Evolutionary conservation across 2,888 invertebrate genomes (phyloP).

Genomic region (Acleris cristana): DNA sequence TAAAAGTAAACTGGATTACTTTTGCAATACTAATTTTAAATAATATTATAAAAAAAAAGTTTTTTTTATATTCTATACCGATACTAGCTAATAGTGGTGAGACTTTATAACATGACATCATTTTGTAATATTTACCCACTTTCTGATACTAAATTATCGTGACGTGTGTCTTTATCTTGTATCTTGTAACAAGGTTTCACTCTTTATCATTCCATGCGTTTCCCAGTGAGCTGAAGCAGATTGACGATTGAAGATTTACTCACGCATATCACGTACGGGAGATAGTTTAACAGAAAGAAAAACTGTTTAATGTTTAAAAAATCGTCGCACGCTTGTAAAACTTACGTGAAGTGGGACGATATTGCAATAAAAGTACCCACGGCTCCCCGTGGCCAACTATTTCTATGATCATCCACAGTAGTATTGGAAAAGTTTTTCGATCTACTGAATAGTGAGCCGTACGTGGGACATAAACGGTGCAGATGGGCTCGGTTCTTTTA

Average conservation of each 20-base stretch:
- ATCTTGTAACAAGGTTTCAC: too few species aligned
- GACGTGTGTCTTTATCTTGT: too few species aligned
- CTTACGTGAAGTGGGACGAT: slow-evolving; percentile 44
- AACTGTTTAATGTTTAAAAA: slow-evolving; percentile 21
- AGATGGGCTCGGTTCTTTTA: slow-evolving; percentile 68
- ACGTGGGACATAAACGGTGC: slow-evolving; percentile 74
- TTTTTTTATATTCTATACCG: too few species aligned
- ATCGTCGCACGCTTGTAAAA: slow-evolving; percentile 40
- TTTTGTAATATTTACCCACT: too few species aligned
- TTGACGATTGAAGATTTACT: too few species aligned
- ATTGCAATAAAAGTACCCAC: slow-evolving; percentile 68
- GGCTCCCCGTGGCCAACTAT: slow-evolving; percentile 64
- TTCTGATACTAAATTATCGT: too few species aligned
- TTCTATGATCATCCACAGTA: slow-evolving; percentile 73
- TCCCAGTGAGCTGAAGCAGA: too few species aligned
- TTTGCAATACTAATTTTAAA: too few species aligned
- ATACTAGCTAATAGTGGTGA: too few species aligned
- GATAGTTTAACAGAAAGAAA: neutral
- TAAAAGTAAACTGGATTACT: neutral
- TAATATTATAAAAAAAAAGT: too few species aligned
- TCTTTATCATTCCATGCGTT: too few species aligned
- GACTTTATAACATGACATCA: too few species aligned
- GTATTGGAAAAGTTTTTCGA: slow-evolving; percentile 82
- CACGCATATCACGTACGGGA: neutral
- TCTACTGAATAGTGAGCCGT: slow-evolving; percentile 71